Evolutionary conservation across 1,140 invertebrate genomes (phyloP), one percentile per base, ranked within the genome.

Genomic region (Ephestia elutella): DNA sequence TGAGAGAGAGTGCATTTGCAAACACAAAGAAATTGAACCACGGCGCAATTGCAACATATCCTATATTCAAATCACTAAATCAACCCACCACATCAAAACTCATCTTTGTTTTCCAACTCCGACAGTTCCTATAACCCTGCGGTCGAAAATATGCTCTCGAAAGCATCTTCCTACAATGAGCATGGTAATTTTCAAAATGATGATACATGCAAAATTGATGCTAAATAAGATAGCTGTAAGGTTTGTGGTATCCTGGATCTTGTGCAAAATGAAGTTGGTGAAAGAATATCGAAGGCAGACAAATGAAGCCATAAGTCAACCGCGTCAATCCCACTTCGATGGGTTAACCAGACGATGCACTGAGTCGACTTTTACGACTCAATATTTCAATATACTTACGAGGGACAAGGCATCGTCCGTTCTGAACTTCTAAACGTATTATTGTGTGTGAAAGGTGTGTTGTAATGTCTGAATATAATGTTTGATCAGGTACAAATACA

Each of bases 381-480:
- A 69, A 86, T 86, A 85, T 83, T 83, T 86, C 81, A 86, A 83
- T 84, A 80, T 83, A 68, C 81, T 86, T 86, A 86, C 77, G 81
- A 86, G 83, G 71, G 63, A 54, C 68, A 63, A 62, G 62, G 60
- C 60, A 54, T 64, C 75, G 65, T 67, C 66, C 73, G 66, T 82
- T 82, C 73, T 15, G 38, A 15, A 35, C 32, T 7, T 15, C 38
- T 1, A 15, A n/a, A 15, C 38, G 13, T 15, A 44, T 25, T 44
- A 44, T 44, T 44, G 38, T 44, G 38, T 44, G 38, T 15, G 38
- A 44, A 44, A 44, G 38, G 38, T 44, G 13, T 17, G 13, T 44
- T 44, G n/a, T 44, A 35, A 15, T 13, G 38, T 44, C 15, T 44
- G 38, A 44, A 44, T 44, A 44, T 10, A 44, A 44, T n/a, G 13